Conservation (phyloP, 2,113 vertebrate genomes). For the Mirza zaza region DNA sequence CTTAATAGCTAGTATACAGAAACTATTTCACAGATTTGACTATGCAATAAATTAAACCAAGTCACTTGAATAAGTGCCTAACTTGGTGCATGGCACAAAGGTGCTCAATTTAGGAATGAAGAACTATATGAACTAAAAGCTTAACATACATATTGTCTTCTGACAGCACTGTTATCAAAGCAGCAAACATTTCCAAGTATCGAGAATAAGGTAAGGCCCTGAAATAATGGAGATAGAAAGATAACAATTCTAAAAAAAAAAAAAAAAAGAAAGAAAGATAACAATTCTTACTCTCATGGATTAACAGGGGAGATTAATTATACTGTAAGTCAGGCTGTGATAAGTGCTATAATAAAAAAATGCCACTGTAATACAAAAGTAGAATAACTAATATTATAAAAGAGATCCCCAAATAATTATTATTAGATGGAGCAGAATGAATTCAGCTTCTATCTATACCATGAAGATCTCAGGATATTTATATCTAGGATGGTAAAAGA, state of each 20-base stretch:
- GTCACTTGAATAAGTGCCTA: background rate
- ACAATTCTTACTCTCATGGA: background rate
- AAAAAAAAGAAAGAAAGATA: background rate
- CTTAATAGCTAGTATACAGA: background rate
- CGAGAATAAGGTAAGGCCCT: background rate
- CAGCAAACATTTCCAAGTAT: conserved; percentile 9
- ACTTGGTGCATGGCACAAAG: background rate
- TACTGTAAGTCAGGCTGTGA: background rate
- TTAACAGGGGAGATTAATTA: background rate
- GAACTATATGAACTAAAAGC: background rate
- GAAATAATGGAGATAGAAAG: background rate
- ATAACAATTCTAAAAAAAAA: background rate
- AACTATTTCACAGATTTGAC: background rate
- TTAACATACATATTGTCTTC: background rate
- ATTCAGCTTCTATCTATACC: background rate
- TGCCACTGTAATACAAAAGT: background rate
- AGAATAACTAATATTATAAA: background rate
- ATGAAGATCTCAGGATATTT: background rate
- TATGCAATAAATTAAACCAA: background rate
- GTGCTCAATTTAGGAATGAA: background rate
- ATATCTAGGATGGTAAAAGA: background rate
- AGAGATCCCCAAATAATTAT: background rate
- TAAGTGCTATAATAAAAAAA: background rate
- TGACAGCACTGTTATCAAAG: background rate
- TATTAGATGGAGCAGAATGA: background rate